Base-by-base conservation (phyloP, 2,113 vertebrate species). In the Menidia beryllina region DNA sequence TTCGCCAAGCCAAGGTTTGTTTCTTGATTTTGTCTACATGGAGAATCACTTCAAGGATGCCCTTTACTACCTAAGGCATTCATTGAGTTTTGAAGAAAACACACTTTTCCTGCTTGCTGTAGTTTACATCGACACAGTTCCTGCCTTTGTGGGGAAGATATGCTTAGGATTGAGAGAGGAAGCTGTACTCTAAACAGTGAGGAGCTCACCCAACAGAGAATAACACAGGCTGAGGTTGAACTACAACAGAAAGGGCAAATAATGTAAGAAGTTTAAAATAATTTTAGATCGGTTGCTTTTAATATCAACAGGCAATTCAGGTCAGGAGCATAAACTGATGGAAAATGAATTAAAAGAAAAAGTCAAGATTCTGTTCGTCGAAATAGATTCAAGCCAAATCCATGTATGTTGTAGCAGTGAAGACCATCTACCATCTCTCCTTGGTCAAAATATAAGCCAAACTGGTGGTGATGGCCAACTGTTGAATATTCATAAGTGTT, bases 401-500 rank as follows among this genome's bases (percentile, higher is more conserved):
- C 36, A 64, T 61, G 55, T 64, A 68, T 14, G 17, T 67, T 20
- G 39, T 69, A 52, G 10, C 26, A 39, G 27, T 48, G 43, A 78
- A 57, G 60, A 49, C 21, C 8, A 15, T 57, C 64, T 36, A 45
- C 45, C 27, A 34, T 49, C 7, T 73, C 66, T 61, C 52, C 48
- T 69, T 30, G 50, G 62, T 82, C 24, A 61, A 61, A 73, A 77
- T 73, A 63, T 82, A 58, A 68, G 80, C 64, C 75, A 63, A 25
- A 73, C 75, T 72, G 59, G 80, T 72, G 26, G 63, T 3, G 73
- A 73, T 63, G 72, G 67, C 47, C 63, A 55, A 41, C 81, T 69
- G 63, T 3, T 91, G 83, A 89, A 91, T 91, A 91, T 90, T 91
- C 81, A 92, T 89, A 48, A 73, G 82, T 89, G 89, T 92, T 90